Conservation (phyloP, 2,797 vertebrate genomes). For the Tokudaia tokunoshimensis region DNA sequence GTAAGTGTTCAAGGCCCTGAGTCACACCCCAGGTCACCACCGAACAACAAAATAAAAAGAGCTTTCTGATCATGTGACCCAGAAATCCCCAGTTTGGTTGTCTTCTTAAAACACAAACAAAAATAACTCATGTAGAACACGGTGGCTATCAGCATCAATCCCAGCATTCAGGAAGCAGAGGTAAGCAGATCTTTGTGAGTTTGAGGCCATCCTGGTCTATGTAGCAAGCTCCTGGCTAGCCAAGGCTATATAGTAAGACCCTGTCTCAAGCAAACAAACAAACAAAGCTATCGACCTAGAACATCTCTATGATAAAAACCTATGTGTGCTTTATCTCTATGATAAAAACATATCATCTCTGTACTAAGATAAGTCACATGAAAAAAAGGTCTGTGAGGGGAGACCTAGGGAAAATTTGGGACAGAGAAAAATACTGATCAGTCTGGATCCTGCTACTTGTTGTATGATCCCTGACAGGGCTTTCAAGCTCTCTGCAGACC, state of each 20-base stretch:
- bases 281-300: neutral
- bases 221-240: neutral
- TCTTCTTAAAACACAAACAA: neutral
- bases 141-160: neutral
- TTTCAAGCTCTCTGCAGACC: neutral
- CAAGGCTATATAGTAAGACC: neutral
- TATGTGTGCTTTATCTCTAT: neutral
- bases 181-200: neutral
- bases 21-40: neutral
- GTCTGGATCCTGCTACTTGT: neutral
- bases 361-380: neutral
- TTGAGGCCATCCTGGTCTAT: neutral
- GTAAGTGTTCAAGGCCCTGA: neutral
- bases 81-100: neutral
- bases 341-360: neutral
- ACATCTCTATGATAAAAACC: conserved; percentile 11
- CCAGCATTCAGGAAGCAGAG: neutral
- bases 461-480: neutral
- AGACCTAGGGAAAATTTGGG: neutral
- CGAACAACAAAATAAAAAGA: neutral
- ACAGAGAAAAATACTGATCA: neutral
- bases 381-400: neutral
- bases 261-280: too few relatives aligned
- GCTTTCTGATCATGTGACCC: neutral
- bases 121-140: neutral